phyloP scores from a whole-genome alignment of 2,888 invertebrate species.

The Nymphalis urticae region DNA sequence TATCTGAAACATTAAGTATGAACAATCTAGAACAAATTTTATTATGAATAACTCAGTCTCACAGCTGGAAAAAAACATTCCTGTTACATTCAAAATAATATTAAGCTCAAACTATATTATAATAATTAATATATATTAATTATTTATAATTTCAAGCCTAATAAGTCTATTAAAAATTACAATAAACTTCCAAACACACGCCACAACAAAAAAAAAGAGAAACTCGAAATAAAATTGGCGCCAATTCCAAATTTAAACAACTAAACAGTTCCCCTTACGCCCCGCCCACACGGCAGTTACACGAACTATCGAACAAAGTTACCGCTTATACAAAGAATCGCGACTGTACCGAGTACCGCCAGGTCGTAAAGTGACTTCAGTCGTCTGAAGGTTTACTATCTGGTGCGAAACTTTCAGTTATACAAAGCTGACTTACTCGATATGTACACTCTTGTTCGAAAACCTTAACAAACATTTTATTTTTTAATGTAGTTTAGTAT shows the following conservation, averaged over 20 bases:
- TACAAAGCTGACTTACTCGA: constrained; percentile 50
- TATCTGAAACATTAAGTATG: too few species aligned
- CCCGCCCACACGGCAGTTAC: constrained; percentile 44
- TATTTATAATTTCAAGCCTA: too few species aligned
- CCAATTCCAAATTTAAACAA: constrained; percentile 58
- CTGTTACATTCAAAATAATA: too few species aligned
- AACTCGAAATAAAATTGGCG: constrained; percentile 38
- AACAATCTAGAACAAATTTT: too few species aligned
- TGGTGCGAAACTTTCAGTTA: constrained; percentile 56
- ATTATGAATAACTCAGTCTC: too few species aligned
- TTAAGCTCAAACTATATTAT: too few species aligned
- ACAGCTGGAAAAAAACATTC: too few species aligned
- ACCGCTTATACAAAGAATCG: constrained; percentile 59
- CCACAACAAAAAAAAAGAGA: background rate
- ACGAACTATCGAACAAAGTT: constrained; percentile 50
- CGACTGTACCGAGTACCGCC: constrained; percentile 53
- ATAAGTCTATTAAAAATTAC: background rate
- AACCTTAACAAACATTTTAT: constrained; percentile 3
- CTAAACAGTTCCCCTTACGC: constrained; percentile 43
- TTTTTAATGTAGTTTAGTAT: background rate
- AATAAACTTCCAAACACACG: background rate
- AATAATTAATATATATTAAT: too few species aligned
- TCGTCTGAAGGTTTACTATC: constrained; percentile 64
- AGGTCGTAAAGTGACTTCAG: constrained; percentile 62
- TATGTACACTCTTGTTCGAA: constrained; percentile 39